Evolutionary conservation across 2,113 vertebrate species (phyloP), one percentile per base, ranked within the genome.

Genomic region (Xiphophorus hellerii): DNA sequence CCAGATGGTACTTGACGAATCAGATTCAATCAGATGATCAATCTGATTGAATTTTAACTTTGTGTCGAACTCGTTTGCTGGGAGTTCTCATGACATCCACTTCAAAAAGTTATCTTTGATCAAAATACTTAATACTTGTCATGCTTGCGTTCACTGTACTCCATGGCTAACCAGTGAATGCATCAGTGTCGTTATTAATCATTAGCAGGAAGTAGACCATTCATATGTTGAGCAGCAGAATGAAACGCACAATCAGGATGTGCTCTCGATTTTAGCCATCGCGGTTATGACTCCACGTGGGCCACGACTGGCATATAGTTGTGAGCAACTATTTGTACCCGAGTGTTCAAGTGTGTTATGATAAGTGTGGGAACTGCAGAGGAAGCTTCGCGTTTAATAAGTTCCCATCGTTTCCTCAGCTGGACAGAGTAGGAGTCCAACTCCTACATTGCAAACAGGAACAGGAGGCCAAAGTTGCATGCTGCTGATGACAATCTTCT

Each of bases 391-490:
- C 80, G 73, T 87, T 88, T 82, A 71, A 0, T 6, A 5, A 62
- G 74, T 76, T 88, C 72, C 77, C 73, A 79, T 81, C 70, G 74
- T 72, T 83, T 85, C 65, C 75, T 68, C 30, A 35, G 51, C 58
- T 51, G 69, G 72, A 65, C 9, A 7, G 22, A 33, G 28, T 11
- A 3, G 62, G 31, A 66, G 72, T 63, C 39, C 2, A 22, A 67
- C 48, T 33, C 28, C 65, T 28, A 28, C 28, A 63, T n/a, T 4
- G 8, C 54, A 61, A 20, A 69, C 22, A 62, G 27, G n/a, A 51
- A 63, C 33, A 0, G 61, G 13, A 4, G 8, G 22, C 1, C 22
- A 39, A 17, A 14, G n/a, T 15, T 62, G 54, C 39, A 39, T 70
- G 22, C 73, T 10, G 17, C 51, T 66, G 5, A 62, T n/a, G 39